phyloP scores from a whole-genome alignment of 2,797 vertebrate genomes.

The Phrynocephalus vlangalii region DNA sequence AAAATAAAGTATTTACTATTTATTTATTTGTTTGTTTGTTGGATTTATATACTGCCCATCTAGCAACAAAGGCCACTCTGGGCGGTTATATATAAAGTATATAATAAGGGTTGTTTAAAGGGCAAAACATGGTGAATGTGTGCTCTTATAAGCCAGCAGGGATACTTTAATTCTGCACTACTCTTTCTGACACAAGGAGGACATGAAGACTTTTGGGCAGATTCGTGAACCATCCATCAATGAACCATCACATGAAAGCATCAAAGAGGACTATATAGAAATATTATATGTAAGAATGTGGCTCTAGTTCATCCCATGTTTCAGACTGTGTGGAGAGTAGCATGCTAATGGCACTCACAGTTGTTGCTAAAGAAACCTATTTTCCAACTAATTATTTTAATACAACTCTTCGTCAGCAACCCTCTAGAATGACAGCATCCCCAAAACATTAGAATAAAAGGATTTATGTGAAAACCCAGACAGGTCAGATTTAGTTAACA shows the following conservation, averaged over 20 bases:
- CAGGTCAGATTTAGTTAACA: slow-evolving; percentile 12
- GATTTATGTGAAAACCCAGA: neutral
- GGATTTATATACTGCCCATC: no score
- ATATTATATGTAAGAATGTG: neutral
- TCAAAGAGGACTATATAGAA: neutral
- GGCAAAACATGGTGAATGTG: neutral
- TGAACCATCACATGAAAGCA: neutral
- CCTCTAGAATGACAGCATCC: neutral
- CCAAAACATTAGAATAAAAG: neutral
- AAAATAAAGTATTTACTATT: neutral
- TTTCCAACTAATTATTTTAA: neutral
- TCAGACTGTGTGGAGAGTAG: neutral
- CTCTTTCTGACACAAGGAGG: neutral
- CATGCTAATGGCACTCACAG: neutral
- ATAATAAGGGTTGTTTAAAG: neutral
- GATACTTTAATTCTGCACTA: neutral
- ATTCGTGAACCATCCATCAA: neutral
- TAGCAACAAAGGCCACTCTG: no score
- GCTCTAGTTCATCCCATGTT: neutral
- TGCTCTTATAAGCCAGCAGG: neutral
- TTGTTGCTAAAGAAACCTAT: neutral
- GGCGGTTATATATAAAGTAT: neutral
- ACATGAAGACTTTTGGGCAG: neutral
- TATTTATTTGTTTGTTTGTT: no score
- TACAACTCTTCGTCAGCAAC: neutral